Base-by-base conservation (phyloP, 2,888 invertebrate genomes). In the Campoletis raptor region DNA sequence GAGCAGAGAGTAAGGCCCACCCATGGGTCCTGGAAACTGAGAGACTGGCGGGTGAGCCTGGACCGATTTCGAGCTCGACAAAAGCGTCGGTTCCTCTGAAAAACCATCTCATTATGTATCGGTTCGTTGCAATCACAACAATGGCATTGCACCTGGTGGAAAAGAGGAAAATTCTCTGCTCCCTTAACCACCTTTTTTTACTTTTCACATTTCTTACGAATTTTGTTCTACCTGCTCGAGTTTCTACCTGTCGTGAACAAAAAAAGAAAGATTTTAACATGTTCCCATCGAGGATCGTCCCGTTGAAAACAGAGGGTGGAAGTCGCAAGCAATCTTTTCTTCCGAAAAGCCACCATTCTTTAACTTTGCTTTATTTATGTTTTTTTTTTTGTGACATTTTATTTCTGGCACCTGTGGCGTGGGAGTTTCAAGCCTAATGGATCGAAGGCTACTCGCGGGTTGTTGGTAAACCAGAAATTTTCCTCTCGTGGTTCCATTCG, bases 1-100 rank as follows among this genome's bases (percentile, higher is more conserved):
- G 78, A 30, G 30, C 10, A 18, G n/a, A 48, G 18, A 64, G 45
- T 74, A 37, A 79, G 81, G 81, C 85, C 81, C 85, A 85, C 77
- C 81, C 85, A 77, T 77, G 70, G 77, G 54, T 70, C 52, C 52
- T 54, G 72, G 5, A 72, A 18, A 48, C 36, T 0, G 45, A 36
- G 72, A 72, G 30, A 8, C 15, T n/a, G n/a, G 12, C 18, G 6
- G 5, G 24, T 18, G 67, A 24, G 57, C 5, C 24, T 30, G 30
- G 57, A 61, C 57, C 70, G 24, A 45, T 24, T 8, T 45, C 48
- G 48, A 24, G 24, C n/a, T n/a, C 36, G n/a, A 52, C 52, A 72
- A 64, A 45, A 76, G 76, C 64, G 21, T 37, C 74, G 72, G 52
- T 72, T 52, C 36, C 36, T 54, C 42, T 74, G 40, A 61, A 61